Percentiles rank a stretch among this genome's conserved stretches.
Conservation (phyloP, 2,888 invertebrate genomes). For the Pecten maximus region DNA sequence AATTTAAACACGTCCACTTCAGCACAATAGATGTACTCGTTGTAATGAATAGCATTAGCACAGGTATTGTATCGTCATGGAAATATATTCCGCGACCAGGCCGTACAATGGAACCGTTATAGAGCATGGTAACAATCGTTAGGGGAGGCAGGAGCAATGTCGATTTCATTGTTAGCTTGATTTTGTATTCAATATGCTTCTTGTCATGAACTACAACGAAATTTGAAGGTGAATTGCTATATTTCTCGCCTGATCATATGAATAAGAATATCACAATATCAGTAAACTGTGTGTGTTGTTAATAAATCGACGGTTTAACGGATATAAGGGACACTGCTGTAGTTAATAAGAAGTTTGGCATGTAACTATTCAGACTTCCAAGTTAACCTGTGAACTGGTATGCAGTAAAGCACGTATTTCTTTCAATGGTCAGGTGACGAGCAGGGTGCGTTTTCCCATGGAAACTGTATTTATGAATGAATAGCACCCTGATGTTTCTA, state of each 20-base stretch:
- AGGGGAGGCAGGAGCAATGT: not conserved
- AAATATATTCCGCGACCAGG: not conserved
- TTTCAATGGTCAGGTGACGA: not conserved
- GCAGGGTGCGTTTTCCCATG: not conserved
- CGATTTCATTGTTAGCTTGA: not conserved
- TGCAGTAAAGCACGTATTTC: slow-evolving; percentile 4
- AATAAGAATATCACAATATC: not conserved
- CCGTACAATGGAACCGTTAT: not conserved
- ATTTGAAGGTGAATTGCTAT: not conserved
- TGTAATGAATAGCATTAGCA: not conserved
- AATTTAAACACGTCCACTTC: not conserved
- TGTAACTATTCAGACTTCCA: too few relatives aligned
- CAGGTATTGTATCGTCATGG: slow-evolving; percentile 11
- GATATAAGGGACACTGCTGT: too few relatives aligned
- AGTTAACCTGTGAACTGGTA: not conserved
- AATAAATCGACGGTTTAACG: not conserved
- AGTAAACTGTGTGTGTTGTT: not conserved
- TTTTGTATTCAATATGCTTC: not conserved
- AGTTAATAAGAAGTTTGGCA: too few relatives aligned
- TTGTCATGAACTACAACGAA: not conserved
- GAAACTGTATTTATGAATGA: not conserved
- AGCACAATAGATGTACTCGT: not conserved
- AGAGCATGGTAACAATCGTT: not conserved
- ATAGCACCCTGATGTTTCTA: not conserved
- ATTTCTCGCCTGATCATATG: not conserved